phyloP scores from a whole-genome alignment of 2,888 invertebrate species.

The Pristionchus arcanus region DNA sequence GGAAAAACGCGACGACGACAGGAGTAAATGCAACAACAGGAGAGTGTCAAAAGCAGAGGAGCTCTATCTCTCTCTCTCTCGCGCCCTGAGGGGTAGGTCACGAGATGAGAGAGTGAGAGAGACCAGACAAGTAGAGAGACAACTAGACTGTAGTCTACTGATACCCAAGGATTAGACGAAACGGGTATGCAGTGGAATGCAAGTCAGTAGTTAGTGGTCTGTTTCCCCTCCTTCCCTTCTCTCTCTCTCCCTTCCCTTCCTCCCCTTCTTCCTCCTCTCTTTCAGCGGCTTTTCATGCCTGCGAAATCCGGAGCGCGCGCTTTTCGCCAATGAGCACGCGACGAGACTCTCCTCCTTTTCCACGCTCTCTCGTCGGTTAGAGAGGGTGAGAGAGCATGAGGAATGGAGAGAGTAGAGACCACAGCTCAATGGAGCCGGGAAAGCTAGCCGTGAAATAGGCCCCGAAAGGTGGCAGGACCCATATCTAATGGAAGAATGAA shows the following conservation, averaged over 20 bases:
- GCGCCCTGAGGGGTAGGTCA: neutral
- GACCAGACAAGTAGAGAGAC: neutral
- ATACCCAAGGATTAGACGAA: constrained; percentile 16
- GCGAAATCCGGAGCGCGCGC: constrained; percentile 36
- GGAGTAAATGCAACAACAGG: neutral
- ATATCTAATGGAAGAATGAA: constrained; percentile 39
- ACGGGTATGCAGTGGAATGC: neutral
- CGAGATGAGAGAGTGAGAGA: neutral
- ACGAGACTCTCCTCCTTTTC: neutral
- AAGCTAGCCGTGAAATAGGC: neutral
- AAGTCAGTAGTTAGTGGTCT: neutral
- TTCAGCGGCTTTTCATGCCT: constrained; percentile 48
- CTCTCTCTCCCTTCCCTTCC: neutral
- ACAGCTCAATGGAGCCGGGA: neutral
- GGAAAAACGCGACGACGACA: neutral
- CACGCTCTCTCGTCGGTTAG: neutral
- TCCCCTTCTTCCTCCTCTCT: neutral
- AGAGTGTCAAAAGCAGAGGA: neutral
- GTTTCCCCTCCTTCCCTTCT: neutral
- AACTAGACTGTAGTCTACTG: neutral
- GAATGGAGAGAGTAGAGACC: neutral
- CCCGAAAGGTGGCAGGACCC: neutral
- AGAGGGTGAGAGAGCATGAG: neutral
- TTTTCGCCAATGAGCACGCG: neutral
- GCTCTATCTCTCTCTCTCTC: neutral